phyloP scores from a whole-genome alignment of 1,140 invertebrate genomes.

The Mycetomoellerius zeteki region DNA sequence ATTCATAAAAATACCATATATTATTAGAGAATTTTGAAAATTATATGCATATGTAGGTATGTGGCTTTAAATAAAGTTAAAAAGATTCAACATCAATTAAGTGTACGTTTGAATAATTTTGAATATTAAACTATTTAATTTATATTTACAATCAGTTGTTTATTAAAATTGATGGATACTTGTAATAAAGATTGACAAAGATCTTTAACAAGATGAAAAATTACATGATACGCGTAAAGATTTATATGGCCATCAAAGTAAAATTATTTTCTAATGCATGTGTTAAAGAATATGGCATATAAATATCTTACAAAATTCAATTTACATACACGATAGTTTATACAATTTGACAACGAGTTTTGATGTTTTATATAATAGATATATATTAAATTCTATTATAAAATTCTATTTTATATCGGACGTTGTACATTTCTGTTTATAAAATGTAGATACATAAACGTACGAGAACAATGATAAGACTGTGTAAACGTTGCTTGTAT shows the following conservation, averaged over 20 bases:
- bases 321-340: neutral
- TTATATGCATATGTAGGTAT: neutral
- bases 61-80: neutral
- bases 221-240: neutral
- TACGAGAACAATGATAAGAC: conserved; percentile 49
- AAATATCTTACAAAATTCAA: neutral
- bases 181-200: neutral
- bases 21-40: neutral
- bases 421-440: conserved; percentile 22
- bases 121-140: too few relatives aligned
- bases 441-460: conserved; percentile 73
- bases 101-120: too few relatives aligned
- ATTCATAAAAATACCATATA: neutral
- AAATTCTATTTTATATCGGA: neutral
- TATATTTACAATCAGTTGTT: too few relatives aligned
- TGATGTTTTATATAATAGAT: neutral
- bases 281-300: neutral
- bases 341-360: neutral
- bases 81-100: neutral
- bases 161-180: neutral
- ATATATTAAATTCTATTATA: neutral
- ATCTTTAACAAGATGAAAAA: neutral
- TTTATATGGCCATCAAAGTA: neutral
- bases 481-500: conserved; percentile 72
- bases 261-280: neutral